Base-by-base conservation (phyloP, 2,113 vertebrate species). In the Cheilinus undulatus region DNA sequence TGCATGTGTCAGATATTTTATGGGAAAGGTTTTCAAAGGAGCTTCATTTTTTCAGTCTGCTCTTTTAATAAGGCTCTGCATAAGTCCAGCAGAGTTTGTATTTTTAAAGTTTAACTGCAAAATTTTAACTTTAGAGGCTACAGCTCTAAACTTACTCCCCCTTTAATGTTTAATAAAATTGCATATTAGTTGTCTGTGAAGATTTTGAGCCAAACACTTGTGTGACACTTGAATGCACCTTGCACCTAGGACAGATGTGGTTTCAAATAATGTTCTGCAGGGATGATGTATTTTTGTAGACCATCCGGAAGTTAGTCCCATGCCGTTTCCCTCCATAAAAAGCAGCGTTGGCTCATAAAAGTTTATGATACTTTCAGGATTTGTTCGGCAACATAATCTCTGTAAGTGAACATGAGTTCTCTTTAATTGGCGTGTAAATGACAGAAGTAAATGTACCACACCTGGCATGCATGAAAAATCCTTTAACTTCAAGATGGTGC, bases 11-110 rank as follows among this genome's bases (percentile, higher is more conserved):
- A 42, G 17, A 66, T 48, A 53, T 62, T 52, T 15, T 45, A n/a
- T 11, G 28, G 43, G n/a, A 45, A 82, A 32, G 7, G 19, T 10
- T 5, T 32, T 27, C 26, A 46, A 49, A 57, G 14, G 38, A 69
- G 20, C 5, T 62, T 60, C n/a, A 7, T 14, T 19, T 42, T 10
- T 13, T 38, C n/a, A 3, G 0, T 38, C 2, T 34, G 32, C 32
- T n/a, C n/a, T n/a, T n/a, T n/a, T n/a, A n/a, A n/a, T n/a, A n/a
- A n/a, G n/a, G n/a, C n/a, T n/a, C n/a, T n/a, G n/a, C n/a, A n/a
- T n/a, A n/a, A 38, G 14, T 38, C 36, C 36, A 38, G 36, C 36
- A 38, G 36, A 0, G 36, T 38, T 45, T 42, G 40, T 10, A 34
- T 19, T 42, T 36, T 42, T 5, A 42, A 40, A 42, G 40, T 42